phyloP scores from a whole-genome alignment of 2,888 invertebrate species.

The Torymus texanus region DNA sequence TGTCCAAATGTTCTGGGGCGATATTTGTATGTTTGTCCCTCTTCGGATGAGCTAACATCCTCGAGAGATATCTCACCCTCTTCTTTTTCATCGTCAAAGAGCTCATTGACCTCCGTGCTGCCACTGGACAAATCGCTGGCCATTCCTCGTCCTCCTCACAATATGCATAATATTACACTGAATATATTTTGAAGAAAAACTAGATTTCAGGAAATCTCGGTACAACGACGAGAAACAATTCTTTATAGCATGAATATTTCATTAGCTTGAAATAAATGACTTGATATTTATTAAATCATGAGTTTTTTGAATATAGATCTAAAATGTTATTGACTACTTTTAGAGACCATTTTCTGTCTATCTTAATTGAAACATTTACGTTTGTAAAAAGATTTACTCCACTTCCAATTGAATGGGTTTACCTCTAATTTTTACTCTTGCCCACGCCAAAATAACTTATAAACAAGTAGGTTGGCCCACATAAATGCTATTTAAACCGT shows the following conservation, averaged over 20 bases:
- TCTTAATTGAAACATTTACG: neutral
- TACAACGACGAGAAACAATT: conserved; percentile 25
- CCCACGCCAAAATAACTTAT: too few relatives aligned
- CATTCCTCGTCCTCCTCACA: conserved; percentile 63
- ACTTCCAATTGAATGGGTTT: too few relatives aligned
- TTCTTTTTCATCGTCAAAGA: conserved; percentile 68
- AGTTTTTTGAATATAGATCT: too few relatives aligned
- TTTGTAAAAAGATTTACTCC: too few relatives aligned
- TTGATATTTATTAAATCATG: neutral
- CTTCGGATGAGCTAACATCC: conserved; percentile 74
- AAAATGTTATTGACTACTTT: neutral
- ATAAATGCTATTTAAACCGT: too few relatives aligned
- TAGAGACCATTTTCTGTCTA: neutral
- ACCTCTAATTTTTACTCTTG: too few relatives aligned
- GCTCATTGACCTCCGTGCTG: conserved; percentile 66
- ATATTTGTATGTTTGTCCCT: conserved; percentile 65
- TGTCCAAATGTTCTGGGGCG: conserved; percentile 56
- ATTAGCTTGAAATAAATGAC: neutral
- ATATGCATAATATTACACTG: conserved; percentile 49
- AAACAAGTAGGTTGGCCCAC: too few relatives aligned
- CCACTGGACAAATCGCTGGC: conserved; percentile 72
- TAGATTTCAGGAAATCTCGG: conserved; percentile 7
- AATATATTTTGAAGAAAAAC: conserved; percentile 47
- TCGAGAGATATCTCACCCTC: conserved; percentile 73
- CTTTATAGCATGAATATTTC: neutral